Percentiles rank a stretch among this genome's conserved stretches.
phyloP scores from a whole-genome alignment of 1,140 invertebrate species.

The Thaumetopoea pityocampa region DNA sequence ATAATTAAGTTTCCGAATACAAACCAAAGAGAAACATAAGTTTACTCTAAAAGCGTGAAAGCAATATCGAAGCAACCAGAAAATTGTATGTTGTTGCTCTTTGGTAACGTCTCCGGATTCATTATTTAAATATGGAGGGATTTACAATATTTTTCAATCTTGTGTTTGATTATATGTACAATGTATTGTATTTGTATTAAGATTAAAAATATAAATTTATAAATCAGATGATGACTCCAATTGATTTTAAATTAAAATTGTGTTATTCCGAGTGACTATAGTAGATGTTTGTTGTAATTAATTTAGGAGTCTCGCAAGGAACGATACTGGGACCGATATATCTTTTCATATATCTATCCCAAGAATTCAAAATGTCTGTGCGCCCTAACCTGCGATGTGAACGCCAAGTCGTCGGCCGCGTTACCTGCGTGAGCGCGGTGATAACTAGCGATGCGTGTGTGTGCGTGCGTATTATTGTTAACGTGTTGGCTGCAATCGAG shows the following conservation, averaged over 20 bases:
- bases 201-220: too few relatives aligned
- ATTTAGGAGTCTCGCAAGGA: too few relatives aligned
- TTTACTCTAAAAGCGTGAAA: constrained; percentile 13
- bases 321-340: not conserved
- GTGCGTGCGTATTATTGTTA: constrained; percentile 76
- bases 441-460: constrained; percentile 72
- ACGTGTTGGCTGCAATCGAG: constrained; percentile 75
- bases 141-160: too few relatives aligned
- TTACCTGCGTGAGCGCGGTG: constrained; percentile 77
- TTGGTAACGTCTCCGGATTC: too few relatives aligned
- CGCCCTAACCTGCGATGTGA: constrained; percentile 27
- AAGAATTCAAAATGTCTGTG: not conserved
- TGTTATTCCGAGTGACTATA: too few relatives aligned
- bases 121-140: too few relatives aligned
- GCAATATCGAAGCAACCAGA: constrained; percentile 11
- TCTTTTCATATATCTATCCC: not conserved
- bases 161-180: too few relatives aligned
- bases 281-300: too few relatives aligned
- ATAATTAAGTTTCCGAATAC: not conserved
- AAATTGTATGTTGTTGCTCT: constrained; percentile 13
- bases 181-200: too few relatives aligned
- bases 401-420: constrained; percentile 36
- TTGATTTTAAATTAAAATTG: too few relatives aligned
- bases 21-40: constrained; percentile 7
- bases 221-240: too few relatives aligned